phyloP scores from a whole-genome alignment of 2,888 invertebrate genomes.

The Drosophila siamana region DNA sequence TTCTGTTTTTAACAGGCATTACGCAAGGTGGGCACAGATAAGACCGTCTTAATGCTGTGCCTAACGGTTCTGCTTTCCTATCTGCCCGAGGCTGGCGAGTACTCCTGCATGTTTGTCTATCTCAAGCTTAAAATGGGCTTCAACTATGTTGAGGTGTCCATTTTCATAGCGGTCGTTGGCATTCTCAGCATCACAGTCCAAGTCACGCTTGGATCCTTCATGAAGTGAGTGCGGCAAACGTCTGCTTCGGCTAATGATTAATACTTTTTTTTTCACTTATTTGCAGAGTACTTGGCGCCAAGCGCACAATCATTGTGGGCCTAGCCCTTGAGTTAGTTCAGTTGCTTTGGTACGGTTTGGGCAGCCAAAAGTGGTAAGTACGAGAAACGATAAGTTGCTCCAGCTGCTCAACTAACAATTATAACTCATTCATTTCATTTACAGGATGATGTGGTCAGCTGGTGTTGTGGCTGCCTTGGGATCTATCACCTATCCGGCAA shows the following conservation, averaged over 20 bases:
- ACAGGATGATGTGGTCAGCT: slow-evolving; percentile 99
- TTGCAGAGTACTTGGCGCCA: slow-evolving; percentile 90
- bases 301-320: slow-evolving; percentile 98
- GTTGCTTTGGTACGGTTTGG: slow-evolving; percentile 98
- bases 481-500: slow-evolving; percentile 99
- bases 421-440: too few relatives aligned
- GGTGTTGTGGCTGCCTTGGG: slow-evolving; percentile 98
- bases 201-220: slow-evolving; percentile 93
- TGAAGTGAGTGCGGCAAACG: slow-evolving; percentile 87
- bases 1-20: slow-evolving; percentile 88
- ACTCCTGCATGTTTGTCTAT: slow-evolving; percentile 99
- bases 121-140: slow-evolving; percentile 99
- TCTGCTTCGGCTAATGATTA: background rate
- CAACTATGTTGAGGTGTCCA: slow-evolving; percentile 96
- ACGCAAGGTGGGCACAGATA: slow-evolving; percentile 96
- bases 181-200: slow-evolving; percentile 98
- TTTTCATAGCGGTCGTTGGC: slow-evolving; percentile 98
- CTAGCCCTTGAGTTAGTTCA: slow-evolving; percentile 98
- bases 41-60: slow-evolving; percentile 98
- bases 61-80: slow-evolving; percentile 99
- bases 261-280: background rate
- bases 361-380: slow-evolving; percentile 95
- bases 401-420: too few relatives aligned
- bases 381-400: too few relatives aligned
- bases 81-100: slow-evolving; percentile 99